A percentile compares a stretch with the other conserved stretches of the same genome.
Conservation (phyloP, 2,113 vertebrate genomes). For the Oryzias curvinotus region DNA sequence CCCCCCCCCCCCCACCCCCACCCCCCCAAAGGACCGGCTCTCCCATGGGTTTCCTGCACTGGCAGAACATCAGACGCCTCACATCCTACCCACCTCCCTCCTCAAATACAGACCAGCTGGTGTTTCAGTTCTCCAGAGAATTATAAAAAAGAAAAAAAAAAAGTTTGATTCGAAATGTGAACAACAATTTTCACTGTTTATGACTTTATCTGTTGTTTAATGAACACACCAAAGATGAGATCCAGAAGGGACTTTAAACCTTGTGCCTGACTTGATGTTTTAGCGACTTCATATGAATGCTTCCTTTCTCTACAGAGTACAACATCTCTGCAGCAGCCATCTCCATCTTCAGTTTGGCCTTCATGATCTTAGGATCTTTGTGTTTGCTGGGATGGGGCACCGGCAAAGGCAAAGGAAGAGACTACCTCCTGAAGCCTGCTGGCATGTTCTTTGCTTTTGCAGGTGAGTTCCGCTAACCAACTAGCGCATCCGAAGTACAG, state of each 20-base stretch:
- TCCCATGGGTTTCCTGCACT: conserved; percentile 50
- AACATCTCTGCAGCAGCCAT: conserved; percentile 98
- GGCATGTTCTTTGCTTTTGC: conserved; percentile 94
- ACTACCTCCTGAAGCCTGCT: conserved; percentile 91
- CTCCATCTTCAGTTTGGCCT: conserved; percentile 89
- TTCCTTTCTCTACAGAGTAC: conserved; percentile 81
- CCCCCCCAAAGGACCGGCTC: conserved; percentile 39
- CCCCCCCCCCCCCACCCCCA: too few relatives aligned
- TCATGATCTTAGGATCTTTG: conserved; percentile 85
- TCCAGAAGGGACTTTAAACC: too few relatives aligned
- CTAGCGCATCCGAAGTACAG: too few relatives aligned
- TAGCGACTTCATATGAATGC: background rate
- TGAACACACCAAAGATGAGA: too few relatives aligned
- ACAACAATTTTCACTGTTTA: too few relatives aligned
- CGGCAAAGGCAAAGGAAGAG: conserved; percentile 79
- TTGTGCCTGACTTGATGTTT: too few relatives aligned
- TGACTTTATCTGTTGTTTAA: too few relatives aligned
- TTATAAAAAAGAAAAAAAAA: conserved; percentile 1
- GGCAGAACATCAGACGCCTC: conserved; percentile 58
- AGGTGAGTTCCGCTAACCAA: conserved; percentile 71
- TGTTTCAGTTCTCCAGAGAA: conserved; percentile 1
- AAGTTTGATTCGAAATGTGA: too few relatives aligned
- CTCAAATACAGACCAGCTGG: conserved; percentile 45
- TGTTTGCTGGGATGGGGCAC: conserved; percentile 82
- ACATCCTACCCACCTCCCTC: conserved; percentile 21